Conservation (phyloP, 2,113 vertebrate genomes). For the Vidua chalybeata region DNA sequence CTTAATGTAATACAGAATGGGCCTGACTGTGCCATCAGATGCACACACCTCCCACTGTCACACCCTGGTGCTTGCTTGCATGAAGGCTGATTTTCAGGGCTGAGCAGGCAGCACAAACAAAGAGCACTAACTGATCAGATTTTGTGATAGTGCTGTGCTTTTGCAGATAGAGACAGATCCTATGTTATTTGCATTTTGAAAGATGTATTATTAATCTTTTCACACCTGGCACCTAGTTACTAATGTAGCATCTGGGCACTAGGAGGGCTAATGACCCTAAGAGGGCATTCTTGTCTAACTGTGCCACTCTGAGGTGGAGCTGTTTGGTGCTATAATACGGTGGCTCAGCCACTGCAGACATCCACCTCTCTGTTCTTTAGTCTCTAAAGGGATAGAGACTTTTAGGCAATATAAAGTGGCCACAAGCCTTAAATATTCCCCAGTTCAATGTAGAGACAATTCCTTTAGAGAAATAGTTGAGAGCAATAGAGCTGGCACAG, state of each 20-base stretch:
- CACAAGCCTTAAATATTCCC: not conserved
- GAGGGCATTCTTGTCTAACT: not conserved
- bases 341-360: not conserved
- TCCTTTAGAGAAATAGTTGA: not conserved
- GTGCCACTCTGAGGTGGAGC: not conserved
- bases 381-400: not conserved
- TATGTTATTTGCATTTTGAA: not conserved
- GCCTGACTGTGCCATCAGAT: not conserved
- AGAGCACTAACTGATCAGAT: not conserved
- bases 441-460: not conserved
- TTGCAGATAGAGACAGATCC: not conserved
- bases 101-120: not conserved
- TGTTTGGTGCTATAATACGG: fast-evolving
- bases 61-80: not conserved
- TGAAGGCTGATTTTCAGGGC: not conserved
- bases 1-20: fast-evolving
- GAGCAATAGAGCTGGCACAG: not conserved
- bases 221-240: not conserved
- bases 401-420: not conserved
- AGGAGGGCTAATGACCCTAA: not conserved
- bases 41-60: not conserved
- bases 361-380: not conserved
- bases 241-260: not conserved
- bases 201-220: not conserved
- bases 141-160: not conserved